These are phyloP conservation scores for Hexactinellida sp. DNA, from an alignment of 37 sponge, comb jelly and placozoan species.

Conservation along the genomic window DNA sequence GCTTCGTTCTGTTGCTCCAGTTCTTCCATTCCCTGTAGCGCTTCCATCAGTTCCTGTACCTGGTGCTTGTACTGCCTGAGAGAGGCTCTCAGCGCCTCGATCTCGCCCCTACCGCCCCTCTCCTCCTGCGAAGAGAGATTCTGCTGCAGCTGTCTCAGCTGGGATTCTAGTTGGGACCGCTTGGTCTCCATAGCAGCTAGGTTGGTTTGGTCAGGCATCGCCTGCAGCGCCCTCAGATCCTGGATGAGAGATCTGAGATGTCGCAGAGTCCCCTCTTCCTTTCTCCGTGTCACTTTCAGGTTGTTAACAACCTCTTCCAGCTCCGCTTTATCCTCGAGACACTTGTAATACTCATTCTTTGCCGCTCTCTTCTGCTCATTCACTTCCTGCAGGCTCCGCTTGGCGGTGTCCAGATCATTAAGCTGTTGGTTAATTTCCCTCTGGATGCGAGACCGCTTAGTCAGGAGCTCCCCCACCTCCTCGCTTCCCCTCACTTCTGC, in stretches of 20 bases:
- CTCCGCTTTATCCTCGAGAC: neutral
- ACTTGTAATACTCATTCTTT: neutral
- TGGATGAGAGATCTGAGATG: neutral
- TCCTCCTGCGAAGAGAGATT: neutral
- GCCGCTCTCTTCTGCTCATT: slow-evolving; percentile 2
- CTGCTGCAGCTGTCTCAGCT: neutral
- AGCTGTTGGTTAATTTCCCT: neutral
- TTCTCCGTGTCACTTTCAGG: neutral
- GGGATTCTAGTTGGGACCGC: neutral
- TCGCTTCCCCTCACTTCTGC: neutral
- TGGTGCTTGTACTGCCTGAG: neutral
- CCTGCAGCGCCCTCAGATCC: neutral
- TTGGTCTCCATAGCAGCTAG: neutral
- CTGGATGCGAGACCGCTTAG: neutral
- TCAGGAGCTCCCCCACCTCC: neutral
- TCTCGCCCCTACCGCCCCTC: neutral
- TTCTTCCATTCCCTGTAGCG: neutral
- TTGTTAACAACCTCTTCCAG: neutral
- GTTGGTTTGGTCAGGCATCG: neutral
- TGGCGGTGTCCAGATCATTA: neutral
- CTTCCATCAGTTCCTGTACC: neutral
- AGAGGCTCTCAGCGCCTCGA: neutral
- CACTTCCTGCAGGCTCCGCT: neutral
- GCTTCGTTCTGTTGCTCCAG: neutral
- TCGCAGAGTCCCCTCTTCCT: neutral